Conservation (phyloP, 2,797 vertebrate genomes). For the Lagorchestes hirsutus region DNA sequence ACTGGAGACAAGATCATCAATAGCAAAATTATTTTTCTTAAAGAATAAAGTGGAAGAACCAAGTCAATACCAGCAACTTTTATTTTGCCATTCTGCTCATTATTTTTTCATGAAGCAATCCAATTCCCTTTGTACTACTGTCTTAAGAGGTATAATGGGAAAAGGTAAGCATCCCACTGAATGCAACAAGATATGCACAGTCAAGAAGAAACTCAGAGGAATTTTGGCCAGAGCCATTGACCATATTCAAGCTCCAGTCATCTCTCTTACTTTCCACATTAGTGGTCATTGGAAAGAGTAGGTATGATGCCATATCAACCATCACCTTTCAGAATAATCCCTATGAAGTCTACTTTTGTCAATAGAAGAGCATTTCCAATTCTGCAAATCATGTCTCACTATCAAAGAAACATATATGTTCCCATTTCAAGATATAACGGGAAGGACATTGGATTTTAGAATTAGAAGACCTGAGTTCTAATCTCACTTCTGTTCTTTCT, state of each 20-base stretch:
- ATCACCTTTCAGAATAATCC: constrained; percentile 1
- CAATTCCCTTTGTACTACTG: constrained; percentile 37
- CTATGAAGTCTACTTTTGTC: background rate
- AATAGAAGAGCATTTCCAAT: background rate
- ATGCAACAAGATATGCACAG: background rate
- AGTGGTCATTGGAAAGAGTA: constrained; percentile 44
- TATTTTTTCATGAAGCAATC: constrained; percentile 66
- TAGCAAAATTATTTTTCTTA: constrained; percentile 44
- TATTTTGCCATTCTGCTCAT: constrained; percentile 54
- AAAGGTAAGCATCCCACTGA: constrained; percentile 7
- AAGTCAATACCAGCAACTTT: constrained; percentile 42
- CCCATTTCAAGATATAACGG: constrained; percentile 11
- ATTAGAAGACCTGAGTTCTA: background rate
- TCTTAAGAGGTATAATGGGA: constrained; percentile 20
- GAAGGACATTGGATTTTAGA: background rate
- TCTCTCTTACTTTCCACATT: constrained; percentile 42
- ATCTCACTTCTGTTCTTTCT: background rate
- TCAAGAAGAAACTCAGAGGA: background rate
- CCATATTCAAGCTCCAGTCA: constrained; percentile 59
- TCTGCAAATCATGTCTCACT: constrained; percentile 7
- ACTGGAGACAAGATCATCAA: background rate
- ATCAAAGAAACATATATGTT: background rate
- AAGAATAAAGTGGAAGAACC: constrained; percentile 56
- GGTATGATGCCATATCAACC: background rate
- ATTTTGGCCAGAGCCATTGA: constrained; percentile 57